Evolutionary conservation across 2,888 invertebrate species (phyloP).

Genomic region (Philopedon plagiatum): DNA sequence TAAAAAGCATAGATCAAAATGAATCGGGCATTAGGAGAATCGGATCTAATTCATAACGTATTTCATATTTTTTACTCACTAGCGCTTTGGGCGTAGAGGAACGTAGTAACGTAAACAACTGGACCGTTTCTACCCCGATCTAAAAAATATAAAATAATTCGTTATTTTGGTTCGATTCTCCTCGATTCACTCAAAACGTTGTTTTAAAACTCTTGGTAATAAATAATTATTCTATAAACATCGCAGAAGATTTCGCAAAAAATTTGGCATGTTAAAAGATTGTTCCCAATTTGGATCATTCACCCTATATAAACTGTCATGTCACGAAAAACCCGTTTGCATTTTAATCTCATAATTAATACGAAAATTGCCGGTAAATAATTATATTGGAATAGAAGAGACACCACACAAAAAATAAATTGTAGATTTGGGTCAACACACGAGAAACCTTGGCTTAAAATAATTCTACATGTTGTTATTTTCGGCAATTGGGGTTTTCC

Average conservation of each 20-base stretch:
- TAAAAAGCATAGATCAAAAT: too few species aligned
- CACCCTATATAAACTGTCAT: background rate
- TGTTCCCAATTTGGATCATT: conserved; percentile 1
- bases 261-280: background rate
- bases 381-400: conserved; percentile 5
- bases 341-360: conserved; percentile 15
- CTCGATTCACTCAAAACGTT: too few species aligned
- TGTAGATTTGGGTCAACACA: conserved; percentile 31
- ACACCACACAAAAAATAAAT: conserved; percentile 17
- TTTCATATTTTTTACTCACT: too few species aligned
- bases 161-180: too few species aligned
- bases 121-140: too few species aligned
- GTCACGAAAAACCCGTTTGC: conserved; percentile 20
- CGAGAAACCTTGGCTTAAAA: conserved; percentile 28
- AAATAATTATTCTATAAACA: background rate
- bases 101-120: too few species aligned
- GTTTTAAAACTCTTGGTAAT: too few species aligned
- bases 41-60: too few species aligned
- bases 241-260: background rate
- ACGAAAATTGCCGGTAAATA: conserved; percentile 7
- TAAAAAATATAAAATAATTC: too few species aligned
- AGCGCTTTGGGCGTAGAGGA: too few species aligned
- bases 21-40: too few species aligned
- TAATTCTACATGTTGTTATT: background rate
- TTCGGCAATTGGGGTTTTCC: background rate